Conservation (phyloP, 2,113 vertebrate genomes). For the Cyprichromis sp. region DNA sequence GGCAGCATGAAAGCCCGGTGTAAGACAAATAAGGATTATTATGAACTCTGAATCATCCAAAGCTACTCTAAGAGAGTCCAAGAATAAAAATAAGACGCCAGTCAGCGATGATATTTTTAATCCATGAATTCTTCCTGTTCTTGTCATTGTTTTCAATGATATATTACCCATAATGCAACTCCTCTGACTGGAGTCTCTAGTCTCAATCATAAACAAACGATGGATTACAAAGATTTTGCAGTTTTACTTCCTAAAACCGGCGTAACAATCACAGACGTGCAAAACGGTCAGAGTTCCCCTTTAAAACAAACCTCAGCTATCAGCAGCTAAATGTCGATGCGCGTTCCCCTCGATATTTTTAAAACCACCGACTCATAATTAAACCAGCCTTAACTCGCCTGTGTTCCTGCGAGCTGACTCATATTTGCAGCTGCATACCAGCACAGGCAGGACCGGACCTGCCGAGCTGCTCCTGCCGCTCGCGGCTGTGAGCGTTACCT, state of each 20-base stretch:
- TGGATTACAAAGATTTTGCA: neutral
- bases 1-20: neutral
- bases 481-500: constrained; percentile 66
- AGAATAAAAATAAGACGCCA: neutral
- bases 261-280: neutral
- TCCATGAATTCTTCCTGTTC: neutral
- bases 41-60: neutral
- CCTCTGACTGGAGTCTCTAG: neutral
- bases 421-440: neutral
- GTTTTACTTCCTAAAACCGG: neutral
- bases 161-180: neutral
- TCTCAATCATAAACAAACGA: accelerated
- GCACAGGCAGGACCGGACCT: constrained; percentile 17
- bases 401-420: neutral
- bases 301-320: neutral
- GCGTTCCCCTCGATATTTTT: accelerated
- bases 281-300: neutral
- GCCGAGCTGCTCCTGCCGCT: neutral
- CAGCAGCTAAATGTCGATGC: neutral
- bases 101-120: neutral
- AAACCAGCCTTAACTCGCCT: neutral
- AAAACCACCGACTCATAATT: neutral
- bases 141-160: neutral
- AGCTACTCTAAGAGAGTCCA: neutral
- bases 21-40: neutral